Base-by-base conservation (phyloP, 2,888 invertebrate genomes). In the Tenthredo livida region DNA sequence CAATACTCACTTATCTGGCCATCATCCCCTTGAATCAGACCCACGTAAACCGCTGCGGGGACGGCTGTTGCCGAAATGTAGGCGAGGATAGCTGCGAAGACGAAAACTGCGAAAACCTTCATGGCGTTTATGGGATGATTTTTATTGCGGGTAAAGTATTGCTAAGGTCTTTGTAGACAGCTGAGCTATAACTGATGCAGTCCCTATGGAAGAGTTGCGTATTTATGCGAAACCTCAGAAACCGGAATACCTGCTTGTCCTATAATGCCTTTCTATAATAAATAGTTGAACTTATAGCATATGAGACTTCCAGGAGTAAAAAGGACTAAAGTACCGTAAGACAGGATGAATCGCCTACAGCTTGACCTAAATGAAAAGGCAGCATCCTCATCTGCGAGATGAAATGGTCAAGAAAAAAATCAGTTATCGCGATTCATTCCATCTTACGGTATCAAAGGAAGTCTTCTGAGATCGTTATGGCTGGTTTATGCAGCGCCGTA, bases 101-200 rank as follows among this genome's bases (percentile, higher is more conserved):
- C 54, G 29, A 87, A 70, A 65, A 87, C 33, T 83, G 70, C 85
- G 10, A 86, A 67, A 50, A 85, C 43, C 72, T 87, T 87, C 87
- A 87, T 88, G 65, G 77, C 75, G 58, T 47, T 37, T 58, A 3
- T 82, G 40, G 7, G 12, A 17, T 47, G 29, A 78, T 58, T 78
- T 78, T 54, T 54, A 37, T 1, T 61, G 12, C 0, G 61, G 61
- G 25, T 25, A 1, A 12, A 58, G 12, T 33, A 17, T 58, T 37
- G 37, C 25, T 43, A 37, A 25, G n/a, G 25, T 78, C 78, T 12
- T 37, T 25, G 61, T 40, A 10, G 15, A 80, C 40, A 80, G 58
- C n/a, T 58, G 12, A 80, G 12, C 61, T 50, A 25, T 12, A 7
- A 77, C 50, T 77, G 77, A 77, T 77, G 50, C 33, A 29, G 29